phyloP scores from a whole-genome alignment of 2,113 vertebrate genomes.

The Mohoua ochrocephala region DNA sequence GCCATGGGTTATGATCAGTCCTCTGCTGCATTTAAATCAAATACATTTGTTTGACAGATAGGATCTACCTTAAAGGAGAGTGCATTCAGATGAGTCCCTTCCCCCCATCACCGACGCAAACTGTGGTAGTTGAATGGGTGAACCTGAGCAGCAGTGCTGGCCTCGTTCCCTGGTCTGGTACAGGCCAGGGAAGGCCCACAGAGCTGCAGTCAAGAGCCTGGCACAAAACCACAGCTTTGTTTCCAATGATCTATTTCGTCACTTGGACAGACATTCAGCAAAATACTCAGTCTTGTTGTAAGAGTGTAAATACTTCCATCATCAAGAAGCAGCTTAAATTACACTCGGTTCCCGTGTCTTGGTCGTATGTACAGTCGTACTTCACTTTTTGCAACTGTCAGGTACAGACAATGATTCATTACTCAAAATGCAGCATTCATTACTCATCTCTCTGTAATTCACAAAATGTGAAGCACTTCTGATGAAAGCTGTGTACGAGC shows the following conservation, averaged over 20 bases:
- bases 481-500: neutral
- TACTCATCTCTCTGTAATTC: neutral
- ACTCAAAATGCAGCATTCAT: neutral
- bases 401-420: neutral
- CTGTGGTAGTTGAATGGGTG: neutral
- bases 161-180: rapidly evolving
- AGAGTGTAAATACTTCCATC: neutral
- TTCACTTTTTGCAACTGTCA: neutral
- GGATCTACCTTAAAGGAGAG: neutral
- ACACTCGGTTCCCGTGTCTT: neutral
- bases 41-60: neutral
- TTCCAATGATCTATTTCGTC: neutral
- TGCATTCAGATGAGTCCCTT: neutral
- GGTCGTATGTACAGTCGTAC: rapidly evolving
- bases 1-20: neutral
- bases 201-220: neutral
- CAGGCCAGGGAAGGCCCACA: neutral
- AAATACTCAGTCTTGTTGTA: neutral
- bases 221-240: neutral
- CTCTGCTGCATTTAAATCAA: neutral
- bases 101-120: neutral
- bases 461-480: neutral
- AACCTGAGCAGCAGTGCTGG: neutral
- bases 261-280: neutral
- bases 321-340: neutral